Conservation (phyloP, 2,888 invertebrate species). For the Eudasyphora cyanicolor region DNA sequence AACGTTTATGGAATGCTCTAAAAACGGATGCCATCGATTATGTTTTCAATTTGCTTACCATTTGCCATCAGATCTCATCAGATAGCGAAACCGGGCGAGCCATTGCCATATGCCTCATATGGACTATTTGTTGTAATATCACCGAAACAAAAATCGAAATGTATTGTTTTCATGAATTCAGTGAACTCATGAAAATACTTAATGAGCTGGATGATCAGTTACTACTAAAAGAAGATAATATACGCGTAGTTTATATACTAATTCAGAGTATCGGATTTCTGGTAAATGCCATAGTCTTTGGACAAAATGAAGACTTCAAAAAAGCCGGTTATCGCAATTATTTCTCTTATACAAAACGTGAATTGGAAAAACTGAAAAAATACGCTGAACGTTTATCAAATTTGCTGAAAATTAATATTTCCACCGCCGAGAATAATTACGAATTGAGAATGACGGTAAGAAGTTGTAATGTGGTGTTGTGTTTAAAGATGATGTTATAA, state of each 20-base stretch:
- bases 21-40: constrained; percentile 62
- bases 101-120: constrained; percentile 68
- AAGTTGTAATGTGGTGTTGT: constrained; percentile 13
- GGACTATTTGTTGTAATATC: constrained; percentile 69
- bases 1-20: constrained; percentile 66
- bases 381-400: constrained; percentile 65
- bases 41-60: constrained; percentile 67
- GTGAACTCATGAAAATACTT: constrained; percentile 66
- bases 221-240: constrained; percentile 67
- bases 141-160: constrained; percentile 67
- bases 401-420: constrained; percentile 57
- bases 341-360: constrained; percentile 65
- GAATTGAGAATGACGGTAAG: constrained; percentile 68
- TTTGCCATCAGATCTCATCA: constrained; percentile 69
- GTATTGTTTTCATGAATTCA: constrained; percentile 70
- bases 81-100: constrained; percentile 69
- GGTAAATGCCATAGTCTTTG: constrained; percentile 67
- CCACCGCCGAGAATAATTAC: constrained; percentile 64
- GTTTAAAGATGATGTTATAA: neutral
- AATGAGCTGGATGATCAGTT: constrained; percentile 67
- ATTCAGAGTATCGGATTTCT: constrained; percentile 69
- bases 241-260: constrained; percentile 68
- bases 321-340: constrained; percentile 70
- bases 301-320: constrained; percentile 68
- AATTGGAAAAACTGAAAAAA: constrained; percentile 65